Conservation (phyloP, 2,113 vertebrate genomes). For the Hepsetus odoe region DNA sequence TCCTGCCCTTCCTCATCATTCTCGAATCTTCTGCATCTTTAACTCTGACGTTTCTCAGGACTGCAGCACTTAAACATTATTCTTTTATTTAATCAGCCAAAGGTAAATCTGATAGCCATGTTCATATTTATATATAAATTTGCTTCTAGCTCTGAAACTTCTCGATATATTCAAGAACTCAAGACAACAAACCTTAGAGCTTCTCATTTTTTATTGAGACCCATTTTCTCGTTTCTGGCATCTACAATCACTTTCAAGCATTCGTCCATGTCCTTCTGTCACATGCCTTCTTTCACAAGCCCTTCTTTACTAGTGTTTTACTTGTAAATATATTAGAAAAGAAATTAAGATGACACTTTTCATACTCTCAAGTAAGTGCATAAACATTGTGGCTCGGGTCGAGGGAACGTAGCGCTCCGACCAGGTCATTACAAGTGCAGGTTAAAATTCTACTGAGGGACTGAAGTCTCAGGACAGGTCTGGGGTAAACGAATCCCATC, state of each 20-base stretch:
- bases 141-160: too few relatives aligned
- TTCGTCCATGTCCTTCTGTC: not conserved
- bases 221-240: slow-evolving; percentile 1
- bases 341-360: slow-evolving; percentile 58
- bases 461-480: not conserved
- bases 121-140: too few relatives aligned
- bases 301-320: slow-evolving; percentile 56
- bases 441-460: not conserved
- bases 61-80: too few relatives aligned
- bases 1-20: too few relatives aligned
- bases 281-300: slow-evolving; percentile 44
- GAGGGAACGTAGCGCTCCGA: not conserved
- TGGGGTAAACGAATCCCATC: not conserved
- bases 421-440: not conserved
- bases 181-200: not conserved
- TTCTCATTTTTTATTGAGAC: slow-evolving; percentile 35
- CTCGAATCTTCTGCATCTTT: too few relatives aligned
- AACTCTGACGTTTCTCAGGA: too few relatives aligned
- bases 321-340: slow-evolving; percentile 64
- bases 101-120: too few relatives aligned
- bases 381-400: slow-evolving; percentile 32
- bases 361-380: slow-evolving; percentile 61
- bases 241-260: slow-evolving; percentile 31
- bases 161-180: slow-evolving; percentile 18
- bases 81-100: too few relatives aligned